Conservation (phyloP, 2,888 invertebrate genomes). For the Sisyra terminalis region DNA sequence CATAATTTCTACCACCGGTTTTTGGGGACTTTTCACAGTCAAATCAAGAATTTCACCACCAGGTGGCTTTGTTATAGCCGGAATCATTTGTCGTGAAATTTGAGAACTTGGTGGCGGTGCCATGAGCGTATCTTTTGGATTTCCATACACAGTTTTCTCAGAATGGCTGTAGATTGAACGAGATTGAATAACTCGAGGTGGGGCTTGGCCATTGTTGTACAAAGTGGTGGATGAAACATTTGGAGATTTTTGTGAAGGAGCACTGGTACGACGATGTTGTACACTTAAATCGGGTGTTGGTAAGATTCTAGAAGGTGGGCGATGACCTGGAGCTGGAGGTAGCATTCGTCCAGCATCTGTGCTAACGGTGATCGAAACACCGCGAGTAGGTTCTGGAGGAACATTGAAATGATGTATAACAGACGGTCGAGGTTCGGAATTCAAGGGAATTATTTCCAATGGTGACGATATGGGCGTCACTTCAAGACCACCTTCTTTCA, state of each 20-base stretch:
- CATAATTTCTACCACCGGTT: conserved; percentile 39
- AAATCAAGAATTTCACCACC: conserved; percentile 46
- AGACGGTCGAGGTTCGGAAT: conserved; percentile 12
- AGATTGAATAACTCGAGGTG: conserved; percentile 43
- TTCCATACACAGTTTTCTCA: conserved; percentile 51
- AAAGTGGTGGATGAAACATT: not conserved
- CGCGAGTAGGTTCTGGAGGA: conserved; percentile 10
- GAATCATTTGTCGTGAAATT: conserved; percentile 11
- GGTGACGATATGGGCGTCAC: conserved; percentile 45
- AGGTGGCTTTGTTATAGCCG: conserved; percentile 13
- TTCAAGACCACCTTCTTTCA: conserved; percentile 58
- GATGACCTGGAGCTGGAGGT: not conserved
- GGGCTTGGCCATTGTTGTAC: conserved; percentile 19
- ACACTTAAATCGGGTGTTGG: conserved; percentile 21
- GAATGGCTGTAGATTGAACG: conserved; percentile 45
- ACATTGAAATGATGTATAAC: conserved; percentile 21
- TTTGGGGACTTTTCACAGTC: conserved; percentile 33
- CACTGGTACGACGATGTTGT: conserved; percentile 6
- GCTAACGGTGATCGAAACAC: conserved; percentile 13
- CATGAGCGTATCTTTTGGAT: conserved; percentile 50
- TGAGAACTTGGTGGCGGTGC: conserved; percentile 29
- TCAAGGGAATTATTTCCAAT: conserved; percentile 11
- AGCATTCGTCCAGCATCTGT: not conserved
- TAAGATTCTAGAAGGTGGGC: conserved; percentile 22
- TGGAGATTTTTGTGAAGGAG: conserved; percentile 5